Evolutionary conservation across 2,113 vertebrate genomes (phyloP).

Genomic region (Sapajus apella): DNA sequence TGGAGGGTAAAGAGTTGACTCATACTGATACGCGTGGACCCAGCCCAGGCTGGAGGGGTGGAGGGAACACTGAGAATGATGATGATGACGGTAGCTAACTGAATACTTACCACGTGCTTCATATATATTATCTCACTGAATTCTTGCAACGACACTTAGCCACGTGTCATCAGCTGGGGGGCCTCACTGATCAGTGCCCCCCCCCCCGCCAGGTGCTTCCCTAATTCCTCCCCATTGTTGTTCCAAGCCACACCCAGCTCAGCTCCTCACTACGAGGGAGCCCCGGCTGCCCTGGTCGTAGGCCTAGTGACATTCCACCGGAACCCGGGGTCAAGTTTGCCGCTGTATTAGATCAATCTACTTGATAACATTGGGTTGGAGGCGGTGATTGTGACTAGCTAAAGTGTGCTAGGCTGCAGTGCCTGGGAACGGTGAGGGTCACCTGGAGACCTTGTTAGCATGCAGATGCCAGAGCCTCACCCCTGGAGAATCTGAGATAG

Average conservation of each 20-base stretch:
- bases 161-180: neutral
- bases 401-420: neutral
- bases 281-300: neutral
- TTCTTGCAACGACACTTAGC: neutral
- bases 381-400: neutral
- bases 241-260: neutral
- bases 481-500: neutral
- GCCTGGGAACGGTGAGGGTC: rapidly evolving
- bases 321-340: neutral
- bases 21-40: neutral
- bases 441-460: neutral
- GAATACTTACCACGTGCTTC: neutral
- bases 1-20: neutral
- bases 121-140: neutral
- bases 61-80: neutral
- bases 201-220: neutral
- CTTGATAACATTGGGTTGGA: neutral
- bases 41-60: neutral
- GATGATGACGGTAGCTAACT: neutral
- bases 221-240: neutral
- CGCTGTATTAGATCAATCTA: neutral
- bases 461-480: neutral
- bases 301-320: neutral
- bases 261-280: neutral
- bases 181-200: neutral